Evolutionary conservation across 1,140 invertebrate genomes (phyloP), one percentile per base, ranked within the genome.

Genomic region (Neodiprion lecontei): DNA sequence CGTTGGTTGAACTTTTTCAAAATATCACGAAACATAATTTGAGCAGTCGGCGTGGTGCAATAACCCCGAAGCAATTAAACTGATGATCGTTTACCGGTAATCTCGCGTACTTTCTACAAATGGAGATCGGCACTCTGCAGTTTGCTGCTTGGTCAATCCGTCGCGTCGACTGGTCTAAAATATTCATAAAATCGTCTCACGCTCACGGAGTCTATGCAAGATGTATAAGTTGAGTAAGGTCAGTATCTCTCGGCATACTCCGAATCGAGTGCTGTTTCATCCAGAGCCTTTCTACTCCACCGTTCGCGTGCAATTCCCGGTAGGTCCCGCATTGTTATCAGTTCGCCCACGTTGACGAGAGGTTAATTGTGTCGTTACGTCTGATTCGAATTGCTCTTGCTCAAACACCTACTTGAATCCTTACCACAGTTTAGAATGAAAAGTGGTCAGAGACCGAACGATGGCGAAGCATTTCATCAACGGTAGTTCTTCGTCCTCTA

Each of bases 21-120:
- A 40, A 40, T 40, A 40, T 40, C 28, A 40, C 28, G 28, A 40
- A 40, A 40, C 28, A 40, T 40, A 40, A 40, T 40, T 40, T 40
- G 28, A 40, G 28, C 28, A 40, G 28, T 40, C 28, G 28, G 28
- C 28, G 28, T 40, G 28, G 53, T 61, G 53, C 53, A 61, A 61
- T 61, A 61, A 61, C 53, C 11, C 40, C 21, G 21, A 12, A 23
- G 67, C 67, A 23, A 47, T 69, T 69, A 69, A 69, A 69, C 3
- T 21, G 67, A 12, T 69, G 21, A 69, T 69, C 67, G 67, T 69
- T 21, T 69, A 68, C 48, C 65, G 67, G 74, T 75, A 75, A 75
- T 75, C 74, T 71, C 67, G 65, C 67, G 67, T 47, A 76, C 75
- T 76, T 76, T 76, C 75, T 76, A 73, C 67, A 71, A 71, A 73